Conservation (phyloP, 2,113 vertebrate species). For the Monarcha castaneiventris region DNA sequence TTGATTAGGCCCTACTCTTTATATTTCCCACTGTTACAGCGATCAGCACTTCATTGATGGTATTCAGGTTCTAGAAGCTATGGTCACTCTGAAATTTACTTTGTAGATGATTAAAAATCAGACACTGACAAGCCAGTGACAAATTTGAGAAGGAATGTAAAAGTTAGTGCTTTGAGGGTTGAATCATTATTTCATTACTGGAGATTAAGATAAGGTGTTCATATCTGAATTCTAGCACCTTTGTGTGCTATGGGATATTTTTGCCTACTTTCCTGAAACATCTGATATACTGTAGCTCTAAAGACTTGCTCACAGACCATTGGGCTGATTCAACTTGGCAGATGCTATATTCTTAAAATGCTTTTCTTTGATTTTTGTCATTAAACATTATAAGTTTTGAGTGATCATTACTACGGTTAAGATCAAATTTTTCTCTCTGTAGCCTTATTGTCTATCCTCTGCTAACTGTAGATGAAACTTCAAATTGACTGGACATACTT, state of each 20-base stretch:
- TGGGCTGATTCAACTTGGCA: neutral
- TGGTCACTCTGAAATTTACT: neutral
- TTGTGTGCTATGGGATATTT: neutral
- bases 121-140: neutral
- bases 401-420: conserved; percentile 7
- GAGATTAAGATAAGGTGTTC: neutral
- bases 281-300: neutral
- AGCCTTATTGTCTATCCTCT: neutral
- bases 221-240: neutral
- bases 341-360: neutral
- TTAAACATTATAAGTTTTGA: neutral
- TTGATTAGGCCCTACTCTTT: neutral
- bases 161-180: neutral
- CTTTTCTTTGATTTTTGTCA: conserved; percentile 12
- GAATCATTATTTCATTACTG: neutral
- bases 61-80: neutral
- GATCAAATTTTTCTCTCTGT: neutral
- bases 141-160: neutral
- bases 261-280: neutral
- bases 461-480: neutral
- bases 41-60: neutral
- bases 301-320: neutral
- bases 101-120: neutral
- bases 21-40: neutral
- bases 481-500: neutral